Conservation (phyloP, 2,888 invertebrate genomes). For the Tribolium freemani region DNA sequence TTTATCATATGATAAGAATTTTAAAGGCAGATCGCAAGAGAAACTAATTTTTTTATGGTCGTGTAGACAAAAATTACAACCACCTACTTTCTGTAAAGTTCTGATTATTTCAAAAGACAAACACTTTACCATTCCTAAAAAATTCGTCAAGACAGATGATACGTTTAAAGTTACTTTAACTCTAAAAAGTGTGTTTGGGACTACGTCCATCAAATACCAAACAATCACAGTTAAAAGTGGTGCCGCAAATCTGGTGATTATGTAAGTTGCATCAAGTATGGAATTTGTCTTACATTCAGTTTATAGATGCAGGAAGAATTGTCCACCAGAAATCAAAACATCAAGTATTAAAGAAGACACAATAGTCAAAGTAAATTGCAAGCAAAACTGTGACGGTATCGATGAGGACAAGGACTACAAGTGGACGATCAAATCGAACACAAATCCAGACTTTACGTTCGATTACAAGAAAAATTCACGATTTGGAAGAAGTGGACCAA, state of each 20-base stretch:
- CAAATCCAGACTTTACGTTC: not conserved
- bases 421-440: not conserved
- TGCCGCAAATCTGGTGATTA: not conserved
- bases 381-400: not conserved
- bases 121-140: not conserved
- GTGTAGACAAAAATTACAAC: not conserved
- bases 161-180: not conserved
- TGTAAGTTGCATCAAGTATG: not conserved
- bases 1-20: not conserved
- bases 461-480: not conserved
- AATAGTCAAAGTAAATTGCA: not conserved
- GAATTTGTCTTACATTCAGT: too few relatives aligned
- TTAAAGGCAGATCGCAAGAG: not conserved
- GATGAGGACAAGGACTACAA: not conserved
- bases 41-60: not conserved
- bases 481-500: not conserved
- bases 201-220: not conserved
- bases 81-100: not conserved
- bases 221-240: not conserved
- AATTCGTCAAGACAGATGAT: not conserved
- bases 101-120: not conserved
- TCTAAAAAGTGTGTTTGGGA: not conserved
- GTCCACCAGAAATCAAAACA: not conserved
- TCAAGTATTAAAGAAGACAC: not conserved
- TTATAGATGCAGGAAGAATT: not conserved